These are phyloP conservation scores for Caerostris extrusa DNA, from an alignment of 1,140 invertebrate species.

Conservation along the genomic window DNA sequence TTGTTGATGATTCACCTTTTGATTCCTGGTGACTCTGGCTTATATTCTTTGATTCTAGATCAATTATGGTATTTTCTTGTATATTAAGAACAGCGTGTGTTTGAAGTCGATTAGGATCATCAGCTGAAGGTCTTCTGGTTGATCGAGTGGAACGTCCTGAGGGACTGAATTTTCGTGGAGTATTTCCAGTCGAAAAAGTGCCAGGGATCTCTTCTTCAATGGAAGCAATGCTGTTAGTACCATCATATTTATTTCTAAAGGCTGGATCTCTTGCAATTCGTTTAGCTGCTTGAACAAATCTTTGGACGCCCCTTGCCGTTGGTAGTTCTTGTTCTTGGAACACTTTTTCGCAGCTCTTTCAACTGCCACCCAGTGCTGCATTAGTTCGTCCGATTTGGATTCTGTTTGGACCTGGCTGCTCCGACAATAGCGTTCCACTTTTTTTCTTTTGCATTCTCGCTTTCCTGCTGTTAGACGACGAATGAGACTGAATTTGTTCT, in stretches of 20 bases:
- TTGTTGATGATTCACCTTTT: neutral
- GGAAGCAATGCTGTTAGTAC: neutral
- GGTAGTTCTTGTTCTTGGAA: constrained; percentile 67
- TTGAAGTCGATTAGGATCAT: neutral
- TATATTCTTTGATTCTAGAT: neutral
- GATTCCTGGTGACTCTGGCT: too few species aligned
- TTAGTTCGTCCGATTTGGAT: constrained; percentile 63
- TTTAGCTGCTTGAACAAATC: constrained; percentile 62
- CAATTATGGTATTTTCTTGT: neutral
- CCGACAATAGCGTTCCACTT: constrained; percentile 91
- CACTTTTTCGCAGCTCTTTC: constrained; percentile 67
- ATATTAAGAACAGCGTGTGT: too few species aligned
- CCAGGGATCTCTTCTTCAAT: constrained; percentile 71
- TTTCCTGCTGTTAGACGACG: constrained; percentile 53
- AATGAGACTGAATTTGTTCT: constrained; percentile 62
- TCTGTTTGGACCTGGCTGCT: constrained; percentile 56
- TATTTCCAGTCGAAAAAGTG: constrained; percentile 48
- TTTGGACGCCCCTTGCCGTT: neutral
- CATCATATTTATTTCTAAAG: neutral
- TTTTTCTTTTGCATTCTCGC: constrained; percentile 83
- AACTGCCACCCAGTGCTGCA: constrained; percentile 6
- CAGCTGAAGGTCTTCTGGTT: neutral
- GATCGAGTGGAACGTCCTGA: neutral
- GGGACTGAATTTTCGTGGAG: constrained; percentile 60
- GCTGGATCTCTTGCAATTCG: constrained; percentile 20